A percentile compares a stretch with the other conserved stretches of the same genome.
These are phyloP conservation scores for Drosophila mimica DNA, from an alignment of 2,888 invertebrate genomes.

Conservation along the genomic window DNA sequence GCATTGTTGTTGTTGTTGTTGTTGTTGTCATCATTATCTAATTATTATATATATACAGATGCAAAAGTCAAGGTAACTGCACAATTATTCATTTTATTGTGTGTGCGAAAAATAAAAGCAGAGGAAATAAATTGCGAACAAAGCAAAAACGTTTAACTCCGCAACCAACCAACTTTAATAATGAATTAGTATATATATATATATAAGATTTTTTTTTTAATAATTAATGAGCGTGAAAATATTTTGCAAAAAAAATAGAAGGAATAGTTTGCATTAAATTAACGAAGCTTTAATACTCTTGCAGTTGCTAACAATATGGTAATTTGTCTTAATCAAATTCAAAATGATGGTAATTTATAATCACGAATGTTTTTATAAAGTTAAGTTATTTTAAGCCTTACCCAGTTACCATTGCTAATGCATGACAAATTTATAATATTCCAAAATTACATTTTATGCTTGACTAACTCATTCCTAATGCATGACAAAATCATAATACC, in stretches of 20 bases:
- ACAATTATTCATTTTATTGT: slow-evolving; percentile 66
- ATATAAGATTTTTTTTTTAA: slow-evolving; percentile 1
- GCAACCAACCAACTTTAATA: slow-evolving; percentile 26
- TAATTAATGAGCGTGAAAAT: slow-evolving; percentile 35
- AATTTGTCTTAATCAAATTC: not conserved
- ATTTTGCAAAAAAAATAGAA: not conserved
- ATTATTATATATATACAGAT: slow-evolving; percentile 55
- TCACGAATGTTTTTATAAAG: not conserved
- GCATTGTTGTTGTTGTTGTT: slow-evolving; percentile 14
- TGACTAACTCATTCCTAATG: not conserved
- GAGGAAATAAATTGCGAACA: slow-evolving; percentile 35
- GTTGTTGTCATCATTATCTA: slow-evolving; percentile 63
- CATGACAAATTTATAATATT: not conserved
- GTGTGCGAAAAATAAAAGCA: slow-evolving; percentile 46
- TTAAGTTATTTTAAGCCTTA: not conserved
- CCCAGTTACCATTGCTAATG: not conserved
- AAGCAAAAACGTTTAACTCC: slow-evolving; percentile 45
- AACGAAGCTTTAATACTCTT: slow-evolving; percentile 1
- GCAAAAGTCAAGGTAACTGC: slow-evolving; percentile 78
- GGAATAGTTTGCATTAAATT: not conserved
- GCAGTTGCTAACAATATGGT: not conserved
- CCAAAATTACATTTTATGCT: not conserved
- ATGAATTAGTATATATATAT: slow-evolving; percentile 31
- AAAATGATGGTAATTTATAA: not conserved
- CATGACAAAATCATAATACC: not conserved